These are phyloP conservation scores for Oncorhynchus masou DNA, from an alignment of 2,113 vertebrate species.

Conservation along the genomic window DNA sequence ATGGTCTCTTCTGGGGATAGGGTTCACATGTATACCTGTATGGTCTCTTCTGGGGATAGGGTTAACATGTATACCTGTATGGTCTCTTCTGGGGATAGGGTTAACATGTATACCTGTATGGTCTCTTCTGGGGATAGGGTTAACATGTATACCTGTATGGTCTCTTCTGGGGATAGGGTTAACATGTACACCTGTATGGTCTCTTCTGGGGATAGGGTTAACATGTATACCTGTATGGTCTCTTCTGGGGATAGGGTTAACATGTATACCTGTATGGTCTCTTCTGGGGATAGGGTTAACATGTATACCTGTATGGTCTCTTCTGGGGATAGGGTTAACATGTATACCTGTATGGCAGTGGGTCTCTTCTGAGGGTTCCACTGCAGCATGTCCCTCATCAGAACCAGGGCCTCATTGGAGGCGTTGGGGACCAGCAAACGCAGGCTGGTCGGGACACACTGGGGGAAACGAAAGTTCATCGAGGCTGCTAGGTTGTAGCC, in stretches of 20 bases:
- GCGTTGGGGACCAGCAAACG: constrained; percentile 88
- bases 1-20: constrained; percentile 92
- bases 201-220: background rate
- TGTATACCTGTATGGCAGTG: constrained; percentile 88
- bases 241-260: constrained; percentile 81
- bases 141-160: too few relatives aligned
- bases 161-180: too few relatives aligned
- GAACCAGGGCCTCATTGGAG: constrained; percentile 85
- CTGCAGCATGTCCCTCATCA: constrained; percentile 88
- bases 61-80: too few relatives aligned
- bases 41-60: too few relatives aligned
- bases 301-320: too few relatives aligned
- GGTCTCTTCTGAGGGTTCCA: constrained; percentile 97
- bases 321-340: too few relatives aligned
- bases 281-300: too few relatives aligned
- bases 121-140: constrained; percentile 86
- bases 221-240: constrained; percentile 65
- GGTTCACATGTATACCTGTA: too few relatives aligned
- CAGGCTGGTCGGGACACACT: constrained; percentile 89
- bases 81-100: background rate
- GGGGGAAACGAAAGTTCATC: constrained; percentile 97
- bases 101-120: constrained; percentile 36
- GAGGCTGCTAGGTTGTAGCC: constrained; percentile 89
- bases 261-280: too few relatives aligned
- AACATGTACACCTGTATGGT: too few relatives aligned